Evolutionary conservation across 2,797 vertebrate genomes (phyloP).

Genomic region (Coluber constrictor): DNA sequence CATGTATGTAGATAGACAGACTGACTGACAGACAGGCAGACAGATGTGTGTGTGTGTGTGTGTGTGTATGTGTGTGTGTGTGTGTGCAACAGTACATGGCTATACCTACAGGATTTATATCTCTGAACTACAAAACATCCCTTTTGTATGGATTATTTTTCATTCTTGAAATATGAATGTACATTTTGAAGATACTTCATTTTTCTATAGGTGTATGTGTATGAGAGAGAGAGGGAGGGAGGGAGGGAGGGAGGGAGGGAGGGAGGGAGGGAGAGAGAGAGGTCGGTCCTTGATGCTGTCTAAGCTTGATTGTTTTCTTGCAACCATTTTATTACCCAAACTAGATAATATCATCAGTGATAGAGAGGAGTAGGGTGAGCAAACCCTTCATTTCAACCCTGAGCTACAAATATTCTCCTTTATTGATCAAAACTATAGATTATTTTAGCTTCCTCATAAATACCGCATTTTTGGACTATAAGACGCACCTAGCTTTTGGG

Average conservation of each 20-base stretch:
- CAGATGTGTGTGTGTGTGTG: not conserved
- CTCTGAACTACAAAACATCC: not conserved
- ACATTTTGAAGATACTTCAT: not conserved
- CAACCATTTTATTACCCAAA: not conserved
- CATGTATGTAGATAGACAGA: no score
- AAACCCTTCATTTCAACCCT: not conserved
- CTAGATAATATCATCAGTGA: not conserved
- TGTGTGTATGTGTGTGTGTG: not conserved
- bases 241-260: no score
- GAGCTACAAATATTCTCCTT: no score
- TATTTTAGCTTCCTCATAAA: not conserved
- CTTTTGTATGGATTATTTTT: not conserved
- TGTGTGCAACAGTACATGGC: not conserved
- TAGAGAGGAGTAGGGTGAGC: not conserved
- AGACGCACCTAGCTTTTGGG: no score
- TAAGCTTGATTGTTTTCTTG: not conserved
- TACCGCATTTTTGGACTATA: no score
- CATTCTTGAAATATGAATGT: not conserved
- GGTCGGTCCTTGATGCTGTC: not conserved
- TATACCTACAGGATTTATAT: not conserved
- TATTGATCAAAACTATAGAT: not conserved
- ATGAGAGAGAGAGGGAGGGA: no score
- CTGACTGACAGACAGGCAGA: no score
- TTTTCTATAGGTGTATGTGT: not conserved
- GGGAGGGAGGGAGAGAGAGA: no score